A percentile compares a stretch with the other conserved stretches of the same genome.
These are phyloP conservation scores for Erpetoichthys calabaricus DNA, from an alignment of 2,797 vertebrate genomes.

Conservation along the genomic window DNA sequence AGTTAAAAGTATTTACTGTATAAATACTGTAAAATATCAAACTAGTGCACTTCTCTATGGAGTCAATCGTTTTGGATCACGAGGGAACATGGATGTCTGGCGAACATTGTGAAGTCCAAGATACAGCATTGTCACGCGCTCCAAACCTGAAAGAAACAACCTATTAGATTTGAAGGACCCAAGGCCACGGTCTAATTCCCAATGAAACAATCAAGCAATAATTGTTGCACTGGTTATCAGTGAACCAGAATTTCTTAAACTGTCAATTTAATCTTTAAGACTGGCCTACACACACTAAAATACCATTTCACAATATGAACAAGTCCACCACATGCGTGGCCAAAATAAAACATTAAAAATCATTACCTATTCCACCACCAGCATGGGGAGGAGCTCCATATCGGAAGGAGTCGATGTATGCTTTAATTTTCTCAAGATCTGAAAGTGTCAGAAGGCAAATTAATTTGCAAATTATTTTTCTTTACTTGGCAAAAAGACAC, in stretches of 20 bases:
- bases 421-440: constrained; percentile 97
- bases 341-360: constrained; percentile 1
- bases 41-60: constrained; percentile 43
- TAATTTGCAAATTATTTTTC: not conserved
- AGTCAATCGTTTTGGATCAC: constrained; percentile 91
- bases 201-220: constrained; percentile 9
- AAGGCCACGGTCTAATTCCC: too few relatives aligned
- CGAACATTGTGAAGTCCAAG: constrained; percentile 89
- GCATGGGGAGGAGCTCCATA: constrained; percentile 91
- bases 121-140: constrained; percentile 95
- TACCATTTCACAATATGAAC: too few relatives aligned
- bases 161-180: constrained; percentile 1
- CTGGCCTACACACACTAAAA: too few relatives aligned
- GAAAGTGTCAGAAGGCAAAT: constrained; percentile 17
- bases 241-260: too few relatives aligned
- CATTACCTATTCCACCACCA: constrained; percentile 89
- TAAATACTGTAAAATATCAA: too few relatives aligned
- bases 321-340: not conserved
- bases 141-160: constrained; percentile 57
- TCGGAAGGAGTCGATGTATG: constrained; percentile 93
- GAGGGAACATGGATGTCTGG: constrained; percentile 96
- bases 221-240: not conserved
- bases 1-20: too few relatives aligned
- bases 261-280: too few relatives aligned
- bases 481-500: not conserved